Conservation (phyloP, 37 sponge, comb jelly and placozoan species). For the Diacarnus erythraeanus region DNA sequence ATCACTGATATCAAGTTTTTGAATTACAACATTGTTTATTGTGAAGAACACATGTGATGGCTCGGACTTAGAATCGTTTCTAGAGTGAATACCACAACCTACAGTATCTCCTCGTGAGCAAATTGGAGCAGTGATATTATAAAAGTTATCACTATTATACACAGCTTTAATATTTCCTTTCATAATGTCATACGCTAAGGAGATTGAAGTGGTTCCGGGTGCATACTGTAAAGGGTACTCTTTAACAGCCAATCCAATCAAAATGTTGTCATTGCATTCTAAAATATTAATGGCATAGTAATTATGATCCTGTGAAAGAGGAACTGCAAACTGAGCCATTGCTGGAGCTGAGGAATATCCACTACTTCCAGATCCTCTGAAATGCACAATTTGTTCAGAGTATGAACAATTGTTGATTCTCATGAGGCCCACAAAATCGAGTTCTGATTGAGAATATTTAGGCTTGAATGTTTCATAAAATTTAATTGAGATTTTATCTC, state of each 20-base stretch:
- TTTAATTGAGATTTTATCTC: conserved; percentile 34
- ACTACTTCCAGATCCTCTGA: conserved; percentile 39
- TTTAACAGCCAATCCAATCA: conserved; percentile 58
- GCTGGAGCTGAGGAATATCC: conserved; percentile 16
- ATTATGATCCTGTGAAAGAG: conserved; percentile 21
- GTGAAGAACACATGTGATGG: conserved; percentile 45
- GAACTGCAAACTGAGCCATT: conserved; percentile 58
- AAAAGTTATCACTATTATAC: conserved; percentile 15
- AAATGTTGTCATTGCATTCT: conserved; percentile 34
- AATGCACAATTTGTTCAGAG: conserved; percentile 57
- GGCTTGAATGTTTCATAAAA: conserved; percentile 53
- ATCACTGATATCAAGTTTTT: conserved; percentile 23
- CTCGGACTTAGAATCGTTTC: conserved; percentile 1
- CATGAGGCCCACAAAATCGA: conserved; percentile 41
- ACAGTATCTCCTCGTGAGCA: conserved; percentile 44
- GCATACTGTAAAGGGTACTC: conserved; percentile 52
- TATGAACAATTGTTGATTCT: conserved; percentile 62
- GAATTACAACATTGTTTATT: conserved; percentile 29
- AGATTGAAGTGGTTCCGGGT: conserved; percentile 51
- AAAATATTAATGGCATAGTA: conserved; percentile 55
- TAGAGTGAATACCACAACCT: conserved; percentile 52
- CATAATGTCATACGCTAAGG: conserved; percentile 54
- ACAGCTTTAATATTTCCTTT: conserved; percentile 46
- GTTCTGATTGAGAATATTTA: not conserved
- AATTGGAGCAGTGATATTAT: conserved; percentile 1